Evolutionary conservation across 2,888 invertebrate genomes (phyloP).

Genomic region (Choristoneura rosaceana): DNA sequence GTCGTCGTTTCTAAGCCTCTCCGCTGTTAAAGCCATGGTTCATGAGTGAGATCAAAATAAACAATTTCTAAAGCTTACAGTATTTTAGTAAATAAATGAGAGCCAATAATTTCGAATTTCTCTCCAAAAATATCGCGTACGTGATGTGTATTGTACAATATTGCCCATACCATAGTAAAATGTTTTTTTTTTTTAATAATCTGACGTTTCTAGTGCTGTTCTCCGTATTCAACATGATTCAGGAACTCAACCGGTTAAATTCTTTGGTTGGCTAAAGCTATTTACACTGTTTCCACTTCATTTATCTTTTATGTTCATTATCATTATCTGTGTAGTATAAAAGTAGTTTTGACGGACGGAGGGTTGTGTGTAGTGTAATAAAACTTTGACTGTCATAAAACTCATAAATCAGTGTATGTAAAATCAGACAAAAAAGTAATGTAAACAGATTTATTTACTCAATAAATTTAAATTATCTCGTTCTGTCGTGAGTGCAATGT

Average conservation of each 20-base stretch:
- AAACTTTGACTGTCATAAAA: conserved; percentile 4
- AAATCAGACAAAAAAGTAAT: conserved; percentile 18
- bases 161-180: conserved; percentile 53
- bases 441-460: neutral
- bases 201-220: conserved; percentile 37
- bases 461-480: conserved; percentile 12
- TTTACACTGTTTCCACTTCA: neutral
- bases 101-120: conserved; percentile 57
- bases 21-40: conserved; percentile 75
- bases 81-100: conserved; percentile 25
- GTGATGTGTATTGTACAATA: conserved; percentile 55
- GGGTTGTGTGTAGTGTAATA: neutral
- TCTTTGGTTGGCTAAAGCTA: conserved; percentile 9
- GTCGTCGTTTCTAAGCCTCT: conserved; percentile 77
- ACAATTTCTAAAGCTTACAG: conserved; percentile 29
- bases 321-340: neutral
- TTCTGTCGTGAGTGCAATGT: neutral
- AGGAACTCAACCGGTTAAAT: conserved; percentile 20
- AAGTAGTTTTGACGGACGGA: neutral
- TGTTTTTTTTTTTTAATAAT: conserved; percentile 32
- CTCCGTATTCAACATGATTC: neutral
- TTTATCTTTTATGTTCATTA: neutral
- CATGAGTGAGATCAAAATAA: conserved; percentile 43
- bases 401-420: conserved; percentile 5
- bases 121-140: conserved; percentile 53